Percentiles rank a stretch among this genome's conserved stretches.
Evolutionary conservation across 92 coral and sea anemone genomes (phyloP).

Genomic region (Porites lobata): DNA sequence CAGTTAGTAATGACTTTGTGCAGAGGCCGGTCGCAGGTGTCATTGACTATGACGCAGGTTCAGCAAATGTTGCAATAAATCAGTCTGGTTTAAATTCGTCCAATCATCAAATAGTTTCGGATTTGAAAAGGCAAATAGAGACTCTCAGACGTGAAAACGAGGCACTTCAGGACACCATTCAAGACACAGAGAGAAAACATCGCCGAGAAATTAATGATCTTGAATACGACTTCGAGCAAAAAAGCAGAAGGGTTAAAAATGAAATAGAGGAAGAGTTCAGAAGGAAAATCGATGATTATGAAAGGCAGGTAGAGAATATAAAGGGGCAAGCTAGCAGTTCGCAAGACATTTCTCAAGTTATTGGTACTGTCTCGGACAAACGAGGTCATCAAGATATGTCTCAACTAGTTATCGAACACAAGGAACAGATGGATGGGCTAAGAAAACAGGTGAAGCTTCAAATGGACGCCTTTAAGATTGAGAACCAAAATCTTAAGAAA

Average conservation of each 20-base stretch:
- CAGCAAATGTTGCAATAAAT: not conserved
- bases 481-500: constrained; percentile 29
- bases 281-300: constrained; percentile 50
- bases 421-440: constrained; percentile 65
- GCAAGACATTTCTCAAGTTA: not conserved
- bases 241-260: constrained; percentile 30
- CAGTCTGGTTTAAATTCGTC: constrained; percentile 1
- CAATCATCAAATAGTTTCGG: constrained; percentile 38
- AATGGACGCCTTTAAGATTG: constrained; percentile 58
- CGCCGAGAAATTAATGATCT: constrained; percentile 62
- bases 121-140: constrained; percentile 46
- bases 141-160: constrained; percentile 42
- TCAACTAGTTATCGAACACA: constrained; percentile 40
- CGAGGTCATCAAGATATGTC: not conserved
- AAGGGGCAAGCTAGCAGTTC: not conserved
- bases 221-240: constrained; percentile 50
- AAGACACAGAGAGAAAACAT: constrained; percentile 54
- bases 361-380: not conserved
- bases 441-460: constrained; percentile 65
- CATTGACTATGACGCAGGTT: not conserved
- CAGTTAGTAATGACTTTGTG: not conserved
- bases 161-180: constrained; percentile 50
- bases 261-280: constrained; percentile 59
- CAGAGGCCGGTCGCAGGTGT: not conserved
- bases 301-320: constrained; percentile 33